phyloP scores from a whole-genome alignment of 2,113 vertebrate species.

The Sprattus sprattus region DNA sequence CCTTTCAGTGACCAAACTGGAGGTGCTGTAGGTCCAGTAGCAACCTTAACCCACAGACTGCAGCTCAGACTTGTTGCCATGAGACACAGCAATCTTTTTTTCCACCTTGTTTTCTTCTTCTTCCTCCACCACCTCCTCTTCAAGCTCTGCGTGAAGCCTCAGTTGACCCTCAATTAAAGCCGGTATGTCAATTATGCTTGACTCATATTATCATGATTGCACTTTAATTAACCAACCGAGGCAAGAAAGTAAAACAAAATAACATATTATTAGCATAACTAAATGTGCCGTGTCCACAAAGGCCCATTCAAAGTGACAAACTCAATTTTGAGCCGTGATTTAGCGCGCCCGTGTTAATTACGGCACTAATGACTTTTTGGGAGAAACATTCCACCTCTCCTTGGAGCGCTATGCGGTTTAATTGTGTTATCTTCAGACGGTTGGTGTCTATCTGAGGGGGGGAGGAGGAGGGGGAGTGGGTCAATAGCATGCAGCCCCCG shows the following conservation, averaged over 20 bases:
- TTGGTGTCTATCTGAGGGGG: conserved; percentile 23
- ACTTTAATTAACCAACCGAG: conserved; percentile 64
- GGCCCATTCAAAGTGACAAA: conserved; percentile 57
- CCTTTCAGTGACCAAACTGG: no score
- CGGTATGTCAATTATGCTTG: conserved; percentile 60
- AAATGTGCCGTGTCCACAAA: conserved; percentile 55
- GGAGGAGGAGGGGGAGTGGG: not conserved
- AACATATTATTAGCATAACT: conserved; percentile 65
- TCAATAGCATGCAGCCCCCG: not conserved
- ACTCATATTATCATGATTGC: conserved; percentile 52
- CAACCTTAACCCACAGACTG: no score
- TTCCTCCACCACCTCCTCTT: not conserved
- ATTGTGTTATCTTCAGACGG: conserved; percentile 50
- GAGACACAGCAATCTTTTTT: not conserved
- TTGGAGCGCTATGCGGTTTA: conserved; percentile 37
- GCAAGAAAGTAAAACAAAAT: conserved; percentile 34
- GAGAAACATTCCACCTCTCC: conserved; percentile 29
- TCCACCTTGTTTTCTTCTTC: not conserved
- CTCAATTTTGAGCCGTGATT: conserved; percentile 52
- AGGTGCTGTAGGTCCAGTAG: no score
- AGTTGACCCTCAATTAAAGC: conserved; percentile 56
- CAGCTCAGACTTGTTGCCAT: no score
- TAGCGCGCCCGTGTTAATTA: conserved; percentile 48
- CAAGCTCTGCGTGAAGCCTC: conserved; percentile 34
- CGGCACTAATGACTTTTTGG: conserved; percentile 54